These are phyloP conservation scores for Rhopalosiphum padi DNA, from an alignment of 1,140 invertebrate genomes.

Conservation along the genomic window DNA sequence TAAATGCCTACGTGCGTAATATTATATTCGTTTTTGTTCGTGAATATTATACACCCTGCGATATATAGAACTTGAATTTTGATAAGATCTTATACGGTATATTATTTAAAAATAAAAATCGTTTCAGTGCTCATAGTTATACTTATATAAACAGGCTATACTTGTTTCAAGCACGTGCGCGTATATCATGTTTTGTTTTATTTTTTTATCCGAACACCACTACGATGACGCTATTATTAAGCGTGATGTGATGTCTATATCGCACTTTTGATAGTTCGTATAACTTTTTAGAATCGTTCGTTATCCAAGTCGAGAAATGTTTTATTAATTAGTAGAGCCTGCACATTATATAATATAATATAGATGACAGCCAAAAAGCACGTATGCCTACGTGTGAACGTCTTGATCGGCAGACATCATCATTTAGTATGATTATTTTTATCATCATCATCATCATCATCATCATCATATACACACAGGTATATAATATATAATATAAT, in stretches of 20 bases:
- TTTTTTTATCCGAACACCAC: background rate
- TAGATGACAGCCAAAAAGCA: background rate
- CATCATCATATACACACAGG: no score
- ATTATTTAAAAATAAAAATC: background rate
- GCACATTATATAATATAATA: background rate
- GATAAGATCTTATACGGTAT: background rate
- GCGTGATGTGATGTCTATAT: background rate
- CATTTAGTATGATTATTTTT: conserved; percentile 12
- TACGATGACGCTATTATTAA: background rate
- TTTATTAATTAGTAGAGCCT: background rate
- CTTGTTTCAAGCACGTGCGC: background rate
- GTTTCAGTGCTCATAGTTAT: background rate
- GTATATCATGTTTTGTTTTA: background rate
- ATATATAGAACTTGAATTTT: background rate
- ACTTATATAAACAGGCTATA: background rate
- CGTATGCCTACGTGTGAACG: background rate
- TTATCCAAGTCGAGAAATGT: background rate
- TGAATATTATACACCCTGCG: background rate
- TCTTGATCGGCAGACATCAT: conserved; percentile 14
- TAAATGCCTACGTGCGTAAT: background rate
- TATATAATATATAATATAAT: background rate
- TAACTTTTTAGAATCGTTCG: background rate
- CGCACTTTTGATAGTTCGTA: background rate
- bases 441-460: background rate
- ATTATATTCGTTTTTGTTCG: background rate